Percentiles rank a stretch among this genome's conserved stretches.
These are phyloP conservation scores for Drosophila mojavensis DNA, from an alignment of 1,140 invertebrate genomes.

Conservation along the genomic window DNA sequence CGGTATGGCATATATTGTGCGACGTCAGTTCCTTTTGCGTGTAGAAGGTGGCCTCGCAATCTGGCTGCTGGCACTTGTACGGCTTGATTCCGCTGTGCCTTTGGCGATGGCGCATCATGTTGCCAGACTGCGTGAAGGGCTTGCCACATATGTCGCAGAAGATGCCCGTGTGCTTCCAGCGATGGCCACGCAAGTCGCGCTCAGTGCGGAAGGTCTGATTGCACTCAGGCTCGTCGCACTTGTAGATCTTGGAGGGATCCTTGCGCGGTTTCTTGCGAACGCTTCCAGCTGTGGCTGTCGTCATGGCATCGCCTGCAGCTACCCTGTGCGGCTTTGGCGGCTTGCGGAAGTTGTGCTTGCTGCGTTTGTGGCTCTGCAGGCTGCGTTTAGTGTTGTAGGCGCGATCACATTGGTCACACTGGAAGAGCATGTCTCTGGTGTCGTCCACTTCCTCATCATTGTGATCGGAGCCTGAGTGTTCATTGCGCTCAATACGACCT, in stretches of 20 bases:
- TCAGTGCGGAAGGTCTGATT: slow-evolving; percentile 71
- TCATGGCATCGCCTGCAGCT: neutral
- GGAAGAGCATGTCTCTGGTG: slow-evolving; percentile 68
- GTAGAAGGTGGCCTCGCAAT: slow-evolving; percentile 70
- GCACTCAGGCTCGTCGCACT: slow-evolving; percentile 56
- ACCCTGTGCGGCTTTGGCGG: neutral
- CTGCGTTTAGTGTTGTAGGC: slow-evolving; percentile 71
- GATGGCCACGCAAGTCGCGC: slow-evolving; percentile 65
- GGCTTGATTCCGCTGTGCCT: slow-evolving; percentile 78
- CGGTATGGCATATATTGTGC: slow-evolving; percentile 75
- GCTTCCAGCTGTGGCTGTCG: neutral
- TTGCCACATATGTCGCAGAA: slow-evolving; percentile 79
- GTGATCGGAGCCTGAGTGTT: slow-evolving; percentile 7
- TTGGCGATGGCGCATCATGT: slow-evolving; percentile 75
- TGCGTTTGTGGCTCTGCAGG: slow-evolving; percentile 61
- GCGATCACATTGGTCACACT: slow-evolving; percentile 67
- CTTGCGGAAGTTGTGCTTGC: slow-evolving; percentile 51
- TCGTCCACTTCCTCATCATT: slow-evolving; percentile 31
- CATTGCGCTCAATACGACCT: neutral
- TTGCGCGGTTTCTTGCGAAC: slow-evolving; percentile 25
- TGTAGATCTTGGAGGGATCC: slow-evolving; percentile 50
- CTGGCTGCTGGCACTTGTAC: slow-evolving; percentile 59
- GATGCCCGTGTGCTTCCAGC: slow-evolving; percentile 79
- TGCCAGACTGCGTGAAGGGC: slow-evolving; percentile 72
- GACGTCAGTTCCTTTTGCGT: slow-evolving; percentile 74